Evolutionary conservation across 2,797 vertebrate species (phyloP).

Genomic region (Gallinago stenura): DNA sequence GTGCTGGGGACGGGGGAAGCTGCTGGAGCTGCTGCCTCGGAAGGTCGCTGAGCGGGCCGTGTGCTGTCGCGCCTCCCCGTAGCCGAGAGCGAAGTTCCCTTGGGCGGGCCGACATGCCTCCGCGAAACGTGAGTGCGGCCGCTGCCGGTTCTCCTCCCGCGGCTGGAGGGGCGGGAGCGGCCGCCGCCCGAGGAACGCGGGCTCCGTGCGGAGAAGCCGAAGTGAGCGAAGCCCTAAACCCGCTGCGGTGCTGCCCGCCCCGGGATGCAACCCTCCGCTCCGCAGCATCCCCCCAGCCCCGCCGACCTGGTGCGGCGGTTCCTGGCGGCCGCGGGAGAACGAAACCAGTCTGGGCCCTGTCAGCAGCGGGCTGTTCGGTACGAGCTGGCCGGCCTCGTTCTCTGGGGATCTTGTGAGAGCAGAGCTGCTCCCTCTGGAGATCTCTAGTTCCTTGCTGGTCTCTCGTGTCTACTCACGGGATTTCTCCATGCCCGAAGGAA

Average conservation of each 20-base stretch:
- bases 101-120: no score
- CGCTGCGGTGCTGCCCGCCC: not conserved
- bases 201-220: not conserved
- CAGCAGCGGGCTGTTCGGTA: accelerated
- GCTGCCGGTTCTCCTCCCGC: not conserved
- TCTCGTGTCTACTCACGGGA: not conserved
- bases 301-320: no score
- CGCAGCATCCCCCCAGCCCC: no score
- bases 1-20: not conserved
- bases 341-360: accelerated
- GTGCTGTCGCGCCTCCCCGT: no score
- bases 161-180: not conserved
- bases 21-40: no score
- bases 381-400: accelerated
- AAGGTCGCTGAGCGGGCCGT: no score
- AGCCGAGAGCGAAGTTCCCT: no score
- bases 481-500: not conserved
- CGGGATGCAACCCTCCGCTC: no score
- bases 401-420: not conserved
- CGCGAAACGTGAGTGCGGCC: not conserved
- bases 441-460: not conserved
- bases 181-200: not conserved
- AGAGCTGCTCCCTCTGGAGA: not conserved
- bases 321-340: not conserved
- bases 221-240: not conserved